Conservation (phyloP, 2,797 vertebrate genomes). For the Pipistrellus pipistrellus region DNA sequence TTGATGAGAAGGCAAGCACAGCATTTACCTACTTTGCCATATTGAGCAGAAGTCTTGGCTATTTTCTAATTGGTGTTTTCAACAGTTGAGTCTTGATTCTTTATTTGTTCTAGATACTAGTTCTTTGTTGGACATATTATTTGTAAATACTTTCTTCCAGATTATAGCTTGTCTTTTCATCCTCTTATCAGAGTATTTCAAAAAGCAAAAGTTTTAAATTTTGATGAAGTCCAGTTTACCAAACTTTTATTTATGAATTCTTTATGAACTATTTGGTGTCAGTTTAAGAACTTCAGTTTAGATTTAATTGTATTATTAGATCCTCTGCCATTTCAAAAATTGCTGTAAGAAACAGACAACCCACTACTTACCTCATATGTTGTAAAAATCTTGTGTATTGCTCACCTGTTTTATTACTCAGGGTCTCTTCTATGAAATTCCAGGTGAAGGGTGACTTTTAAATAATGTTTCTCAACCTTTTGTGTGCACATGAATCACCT, state of each 20-base stretch:
- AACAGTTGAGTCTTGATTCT: background rate
- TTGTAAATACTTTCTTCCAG: background rate
- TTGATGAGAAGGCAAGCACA: background rate
- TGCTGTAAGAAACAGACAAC: background rate
- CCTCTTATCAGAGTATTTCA: background rate
- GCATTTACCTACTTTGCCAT: background rate
- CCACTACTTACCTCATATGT: background rate
- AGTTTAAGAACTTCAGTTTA: background rate
- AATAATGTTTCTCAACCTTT: background rate
- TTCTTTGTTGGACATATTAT: background rate
- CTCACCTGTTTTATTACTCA: background rate
- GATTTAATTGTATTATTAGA: background rate
- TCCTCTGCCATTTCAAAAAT: slow-evolving; percentile 21
- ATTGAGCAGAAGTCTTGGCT: background rate
- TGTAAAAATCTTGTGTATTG: background rate
- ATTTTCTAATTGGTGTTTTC: slow-evolving; percentile 1
- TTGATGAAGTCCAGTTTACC: background rate
- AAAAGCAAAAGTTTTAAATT: background rate
- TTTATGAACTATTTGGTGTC: background rate
- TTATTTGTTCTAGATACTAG: background rate
- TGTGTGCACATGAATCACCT: background rate
- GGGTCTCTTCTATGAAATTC: background rate
- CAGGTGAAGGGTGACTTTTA: background rate
- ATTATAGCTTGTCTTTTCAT: background rate
- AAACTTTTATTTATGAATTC: slow-evolving; percentile 14